Base-by-base conservation (phyloP, 2,113 vertebrate genomes). In the Lanius ludovicianus region DNA sequence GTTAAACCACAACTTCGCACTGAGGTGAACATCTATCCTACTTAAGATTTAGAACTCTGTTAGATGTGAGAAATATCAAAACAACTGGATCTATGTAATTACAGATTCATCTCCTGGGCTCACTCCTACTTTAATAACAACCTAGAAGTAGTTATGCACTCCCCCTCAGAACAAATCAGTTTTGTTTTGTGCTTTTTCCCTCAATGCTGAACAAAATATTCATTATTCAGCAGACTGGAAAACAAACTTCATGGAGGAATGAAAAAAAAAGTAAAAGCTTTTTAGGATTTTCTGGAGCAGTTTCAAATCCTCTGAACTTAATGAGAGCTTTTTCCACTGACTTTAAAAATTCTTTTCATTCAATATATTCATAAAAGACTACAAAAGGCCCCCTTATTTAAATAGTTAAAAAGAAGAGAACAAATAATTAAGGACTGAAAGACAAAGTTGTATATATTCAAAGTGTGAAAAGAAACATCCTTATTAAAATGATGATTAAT, bases 401-500 rank as follows among this genome's bases (percentile, higher is more conserved):
- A 82, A 68, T 37, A 83, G 25, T 42, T 79, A 24, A 65, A 88
- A 85, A 50, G 18, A 50, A 62, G 62, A 42, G 18, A 59, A 94
- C 47, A 70, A 76, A 30, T 3, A 71, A 16, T 28, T 33, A 15
- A 67, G 53, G 13, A 76, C 5, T 69, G 50, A 95, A 94, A 96
- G 37, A 11, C 27, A 73, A 67, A 21, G 30, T 14, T 53, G 74
- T 62, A n/a, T 53, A 59, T 59, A 76, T 79, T 80, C 21, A 46
- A 83, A 70, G 15, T 59, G 42, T 92, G 71, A 80, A 80, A 92
- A 86, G 55, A 80, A 69, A 20, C 30, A 77, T 57, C 22, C 15
- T 74, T 90, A 67, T 55, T 82, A 83, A 89, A 84, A 83, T 70
- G 47, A 65, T 86, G 39, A 83, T 93, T 91, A 91, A 89, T 49